These are phyloP conservation scores for Cairina moschata DNA, from an alignment of 2,113 vertebrate species.

Conservation along the genomic window DNA sequence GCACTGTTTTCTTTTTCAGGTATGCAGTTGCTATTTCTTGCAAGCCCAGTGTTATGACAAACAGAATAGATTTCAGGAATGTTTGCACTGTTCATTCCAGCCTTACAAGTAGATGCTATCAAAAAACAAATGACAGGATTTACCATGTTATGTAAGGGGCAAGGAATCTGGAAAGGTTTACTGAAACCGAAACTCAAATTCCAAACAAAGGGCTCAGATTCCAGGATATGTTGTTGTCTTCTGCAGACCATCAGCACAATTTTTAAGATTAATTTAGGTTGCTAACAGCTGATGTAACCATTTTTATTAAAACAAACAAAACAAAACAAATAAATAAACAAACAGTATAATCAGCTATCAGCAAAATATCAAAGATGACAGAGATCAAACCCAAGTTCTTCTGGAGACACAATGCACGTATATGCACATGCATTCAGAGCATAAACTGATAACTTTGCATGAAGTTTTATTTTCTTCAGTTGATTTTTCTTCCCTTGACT, in stretches of 20 bases:
- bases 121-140: conserved; percentile 38
- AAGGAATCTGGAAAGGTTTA: conserved; percentile 29
- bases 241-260: background rate
- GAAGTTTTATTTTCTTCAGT: background rate
- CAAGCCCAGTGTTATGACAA: background rate
- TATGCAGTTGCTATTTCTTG: background rate
- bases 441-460: background rate
- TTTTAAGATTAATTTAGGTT: background rate
- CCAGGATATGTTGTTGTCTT: background rate
- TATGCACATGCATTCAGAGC: rapidly evolving
- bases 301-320: background rate
- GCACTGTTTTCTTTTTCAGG: background rate
- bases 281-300: rapidly evolving
- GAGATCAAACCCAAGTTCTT: background rate
- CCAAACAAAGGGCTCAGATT: background rate
- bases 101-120: conserved; percentile 47
- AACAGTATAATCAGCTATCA: background rate
- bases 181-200: conserved; percentile 5
- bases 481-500: background rate
- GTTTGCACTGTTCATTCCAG: conserved; percentile 51
- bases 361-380: background rate
- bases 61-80: conserved; percentile 38
- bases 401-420: background rate
- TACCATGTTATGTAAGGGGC: background rate
- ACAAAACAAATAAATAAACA: background rate